Percentiles rank a stretch among this genome's conserved stretches.
Evolutionary conservation across 2,113 vertebrate genomes (phyloP).

Genomic region (Etheostoma cragini): DNA sequence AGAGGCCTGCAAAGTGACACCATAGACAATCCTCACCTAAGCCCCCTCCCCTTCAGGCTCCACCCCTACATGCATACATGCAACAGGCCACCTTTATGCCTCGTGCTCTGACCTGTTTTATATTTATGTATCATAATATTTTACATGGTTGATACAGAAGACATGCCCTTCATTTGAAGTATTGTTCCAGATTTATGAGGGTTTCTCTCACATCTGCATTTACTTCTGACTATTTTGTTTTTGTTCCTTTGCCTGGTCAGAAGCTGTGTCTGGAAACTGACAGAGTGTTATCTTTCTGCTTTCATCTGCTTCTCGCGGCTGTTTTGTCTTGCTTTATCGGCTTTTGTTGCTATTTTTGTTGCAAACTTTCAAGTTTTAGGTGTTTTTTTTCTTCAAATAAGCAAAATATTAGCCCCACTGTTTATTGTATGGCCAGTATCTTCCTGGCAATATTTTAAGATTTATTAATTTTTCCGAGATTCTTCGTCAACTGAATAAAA

Average conservation of each 20-base stretch:
- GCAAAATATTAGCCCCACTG: not conserved
- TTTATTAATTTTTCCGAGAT: not conserved
- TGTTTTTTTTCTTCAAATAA: not conserved
- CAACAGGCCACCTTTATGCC: constrained; percentile 55
- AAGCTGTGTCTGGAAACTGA: not conserved
- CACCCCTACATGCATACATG: constrained; percentile 49
- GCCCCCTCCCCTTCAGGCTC: constrained; percentile 43
- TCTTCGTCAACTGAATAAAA: constrained; percentile 8
- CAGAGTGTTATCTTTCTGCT: not conserved
- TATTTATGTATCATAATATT: too few species aligned
- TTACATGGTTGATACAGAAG: not conserved
- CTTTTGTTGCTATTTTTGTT: not conserved
- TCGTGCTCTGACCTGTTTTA: constrained; percentile 55
- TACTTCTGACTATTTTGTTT: not conserved
- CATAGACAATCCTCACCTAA: constrained; percentile 58
- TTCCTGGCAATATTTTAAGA: not conserved
- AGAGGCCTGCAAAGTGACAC: constrained; percentile 81
- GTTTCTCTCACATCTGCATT: not conserved
- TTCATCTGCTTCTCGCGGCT: not conserved
- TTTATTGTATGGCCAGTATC: not conserved
- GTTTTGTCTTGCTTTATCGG: not conserved
- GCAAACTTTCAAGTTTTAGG: not conserved
- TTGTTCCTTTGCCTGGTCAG: not conserved
- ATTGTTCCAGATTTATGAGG: not conserved
- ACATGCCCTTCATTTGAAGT: not conserved